Conservation (phyloP, 2,113 vertebrate species). For the Etia nguti region DNA sequence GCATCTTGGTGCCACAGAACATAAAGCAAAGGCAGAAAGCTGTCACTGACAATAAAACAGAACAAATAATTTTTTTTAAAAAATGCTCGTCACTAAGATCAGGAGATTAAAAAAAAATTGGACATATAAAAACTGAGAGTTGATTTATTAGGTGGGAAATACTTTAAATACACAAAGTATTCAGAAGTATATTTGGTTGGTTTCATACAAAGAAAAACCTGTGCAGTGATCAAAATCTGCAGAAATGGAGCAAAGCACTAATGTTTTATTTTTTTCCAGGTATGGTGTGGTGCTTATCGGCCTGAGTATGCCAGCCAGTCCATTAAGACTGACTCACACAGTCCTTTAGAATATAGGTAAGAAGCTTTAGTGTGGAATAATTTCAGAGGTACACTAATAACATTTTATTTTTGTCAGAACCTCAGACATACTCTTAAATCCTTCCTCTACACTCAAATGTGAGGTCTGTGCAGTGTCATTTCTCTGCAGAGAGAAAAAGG, state of each 20-base stretch:
- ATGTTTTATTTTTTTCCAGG: constrained; percentile 44
- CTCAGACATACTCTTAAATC: neutral
- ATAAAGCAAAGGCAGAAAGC: neutral
- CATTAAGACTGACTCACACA: constrained; percentile 94
- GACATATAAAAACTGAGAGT: neutral
- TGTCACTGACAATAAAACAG: neutral
- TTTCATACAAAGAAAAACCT: neutral
- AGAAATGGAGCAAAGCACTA: neutral
- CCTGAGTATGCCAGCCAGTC: constrained; percentile 92
- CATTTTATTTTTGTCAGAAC: neutral
- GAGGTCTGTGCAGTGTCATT: neutral
- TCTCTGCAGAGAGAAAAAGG: neutral
- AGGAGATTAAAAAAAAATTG: neutral
- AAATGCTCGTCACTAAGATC: neutral
- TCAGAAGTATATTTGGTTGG: neutral
- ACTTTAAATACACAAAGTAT: neutral
- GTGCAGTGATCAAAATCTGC: neutral
- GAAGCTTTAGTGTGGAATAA: neutral
- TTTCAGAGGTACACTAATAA: neutral
- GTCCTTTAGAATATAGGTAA: constrained; percentile 93
- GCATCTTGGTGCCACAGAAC: neutral
- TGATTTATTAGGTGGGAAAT: neutral
- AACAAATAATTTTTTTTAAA: accelerated
- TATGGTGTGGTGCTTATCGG: constrained; percentile 95
- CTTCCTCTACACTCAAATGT: neutral